A percentile compares a stretch with the other conserved stretches of the same genome.
These are phyloP conservation scores for Rhabdomys pumilio DNA, from an alignment of 2,797 vertebrate species.

Conservation along the genomic window DNA sequence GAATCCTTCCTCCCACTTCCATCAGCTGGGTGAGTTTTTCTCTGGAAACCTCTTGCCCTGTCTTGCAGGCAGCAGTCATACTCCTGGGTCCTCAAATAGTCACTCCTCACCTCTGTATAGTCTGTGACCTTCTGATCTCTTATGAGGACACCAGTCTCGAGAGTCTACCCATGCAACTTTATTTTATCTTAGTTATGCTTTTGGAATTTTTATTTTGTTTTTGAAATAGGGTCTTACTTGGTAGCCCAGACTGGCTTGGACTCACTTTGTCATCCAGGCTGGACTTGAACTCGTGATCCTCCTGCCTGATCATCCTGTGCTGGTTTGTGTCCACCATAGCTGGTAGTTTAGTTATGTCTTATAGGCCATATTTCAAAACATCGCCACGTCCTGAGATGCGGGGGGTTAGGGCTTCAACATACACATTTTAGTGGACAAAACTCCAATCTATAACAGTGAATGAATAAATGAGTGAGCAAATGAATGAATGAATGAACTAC, in stretches of 20 bases:
- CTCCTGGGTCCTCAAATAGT: fast-evolving
- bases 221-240: neutral
- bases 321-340: neutral
- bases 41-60: neutral
- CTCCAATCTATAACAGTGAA: neutral
- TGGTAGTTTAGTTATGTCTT: neutral
- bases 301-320: neutral
- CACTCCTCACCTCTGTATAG: no score
- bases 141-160: neutral
- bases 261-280: neutral
- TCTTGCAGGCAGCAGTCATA: neutral
- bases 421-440: neutral
- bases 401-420: no score
- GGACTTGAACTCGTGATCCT: neutral
- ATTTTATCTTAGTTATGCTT: neutral
- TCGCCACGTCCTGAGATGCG: neutral
- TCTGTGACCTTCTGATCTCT: neutral
- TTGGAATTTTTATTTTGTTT: neutral
- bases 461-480: neutral
- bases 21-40: neutral
- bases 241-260: neutral
- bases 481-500: neutral
- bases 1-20: neutral
- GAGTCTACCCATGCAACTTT: neutral
- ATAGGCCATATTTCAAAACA: neutral